A percentile compares a stretch with the other conserved stretches of the same genome.
Evolutionary conservation across 2,113 vertebrate species (phyloP).

Genomic region (Spermophilus dauricus): DNA sequence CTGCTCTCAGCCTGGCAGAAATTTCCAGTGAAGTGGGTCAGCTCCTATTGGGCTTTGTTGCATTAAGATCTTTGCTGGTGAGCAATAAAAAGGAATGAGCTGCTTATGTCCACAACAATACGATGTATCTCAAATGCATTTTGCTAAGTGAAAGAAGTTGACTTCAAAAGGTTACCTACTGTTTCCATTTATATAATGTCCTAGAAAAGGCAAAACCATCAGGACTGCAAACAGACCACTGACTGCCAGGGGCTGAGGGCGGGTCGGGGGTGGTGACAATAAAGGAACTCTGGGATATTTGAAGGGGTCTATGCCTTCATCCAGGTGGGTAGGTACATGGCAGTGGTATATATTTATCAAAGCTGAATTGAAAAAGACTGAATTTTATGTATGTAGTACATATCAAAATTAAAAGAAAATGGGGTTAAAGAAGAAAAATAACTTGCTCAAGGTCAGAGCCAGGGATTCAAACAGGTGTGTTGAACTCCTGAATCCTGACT

Average conservation of each 20-base stretch:
- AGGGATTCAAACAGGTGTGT: not conserved
- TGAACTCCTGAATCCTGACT: not conserved
- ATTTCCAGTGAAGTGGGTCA: not conserved
- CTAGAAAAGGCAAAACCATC: not conserved
- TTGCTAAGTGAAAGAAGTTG: not conserved
- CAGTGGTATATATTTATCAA: not conserved
- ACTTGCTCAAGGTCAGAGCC: not conserved
- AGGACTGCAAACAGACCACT: not conserved
- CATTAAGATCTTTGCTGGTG: not conserved
- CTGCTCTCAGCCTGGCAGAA: not conserved
- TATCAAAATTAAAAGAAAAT: not conserved
- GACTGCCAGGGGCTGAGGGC: not conserved
- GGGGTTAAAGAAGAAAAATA: not conserved
- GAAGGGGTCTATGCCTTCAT: not conserved
- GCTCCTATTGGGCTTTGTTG: not conserved
- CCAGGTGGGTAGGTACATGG: not conserved
- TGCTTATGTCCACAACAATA: not conserved
- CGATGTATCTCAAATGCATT: not conserved
- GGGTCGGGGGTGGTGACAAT: not conserved
- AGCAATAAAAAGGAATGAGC: not conserved
- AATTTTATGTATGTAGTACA: not conserved
- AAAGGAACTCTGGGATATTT: not conserved
- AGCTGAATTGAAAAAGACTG: not conserved
- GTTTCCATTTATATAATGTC: not conserved
- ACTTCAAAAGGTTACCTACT: not conserved